phyloP scores from a whole-genome alignment of 2,797 vertebrate species.

The Esox lucius region DNA sequence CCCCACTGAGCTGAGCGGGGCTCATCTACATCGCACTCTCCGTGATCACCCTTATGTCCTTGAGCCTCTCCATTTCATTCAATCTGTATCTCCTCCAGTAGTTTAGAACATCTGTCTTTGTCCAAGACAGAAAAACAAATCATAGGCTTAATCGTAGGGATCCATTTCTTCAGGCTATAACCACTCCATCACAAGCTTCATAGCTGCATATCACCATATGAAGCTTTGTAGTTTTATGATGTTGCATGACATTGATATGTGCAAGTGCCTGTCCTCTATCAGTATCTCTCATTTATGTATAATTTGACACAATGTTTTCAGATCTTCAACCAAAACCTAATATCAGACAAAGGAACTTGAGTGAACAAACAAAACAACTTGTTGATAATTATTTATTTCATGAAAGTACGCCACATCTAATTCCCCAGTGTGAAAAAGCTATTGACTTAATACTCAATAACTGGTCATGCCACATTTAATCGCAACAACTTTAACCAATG shows the following conservation, averaged over 20 bases:
- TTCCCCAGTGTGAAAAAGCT: too few species aligned
- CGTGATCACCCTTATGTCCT: background rate
- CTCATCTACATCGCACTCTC: constrained; percentile 18
- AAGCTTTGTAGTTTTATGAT: constrained; percentile 12
- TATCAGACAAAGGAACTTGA: too few species aligned
- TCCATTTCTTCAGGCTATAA: background rate
- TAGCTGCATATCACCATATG: background rate
- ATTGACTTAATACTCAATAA: too few species aligned
- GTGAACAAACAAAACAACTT: too few species aligned
- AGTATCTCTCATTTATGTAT: too few species aligned
- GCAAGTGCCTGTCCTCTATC: background rate
- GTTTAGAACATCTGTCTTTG: background rate
- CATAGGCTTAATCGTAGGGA: background rate
- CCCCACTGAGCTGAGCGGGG: constrained; percentile 24
- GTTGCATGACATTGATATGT: constrained; percentile 9
- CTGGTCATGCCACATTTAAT: too few species aligned
- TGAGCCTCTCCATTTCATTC: background rate
- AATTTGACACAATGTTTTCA: too few species aligned
- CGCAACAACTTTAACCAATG: too few species aligned
- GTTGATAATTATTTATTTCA: too few species aligned
- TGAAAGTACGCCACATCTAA: too few species aligned
- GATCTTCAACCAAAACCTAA: too few species aligned
- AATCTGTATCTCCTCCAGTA: background rate
- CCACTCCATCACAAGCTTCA: background rate
- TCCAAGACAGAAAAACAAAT: background rate